These are phyloP conservation scores for Pseudoips prasinana DNA, from an alignment of 2,888 invertebrate species.

Conservation along the genomic window DNA sequence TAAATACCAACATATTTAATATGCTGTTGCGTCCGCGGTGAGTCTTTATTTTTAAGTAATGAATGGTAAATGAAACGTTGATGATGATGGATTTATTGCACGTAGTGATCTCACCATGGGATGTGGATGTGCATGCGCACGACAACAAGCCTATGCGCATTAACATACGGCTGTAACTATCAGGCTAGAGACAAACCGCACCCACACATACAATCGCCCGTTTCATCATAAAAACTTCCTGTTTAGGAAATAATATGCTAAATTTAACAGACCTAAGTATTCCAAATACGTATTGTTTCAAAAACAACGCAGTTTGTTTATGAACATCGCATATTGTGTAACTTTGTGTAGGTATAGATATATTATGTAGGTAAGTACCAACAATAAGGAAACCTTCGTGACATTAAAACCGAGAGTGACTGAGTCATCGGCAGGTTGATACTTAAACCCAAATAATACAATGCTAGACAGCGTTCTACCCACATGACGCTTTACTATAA, in stretches of 20 bases:
- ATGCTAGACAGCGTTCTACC: constrained; percentile 22
- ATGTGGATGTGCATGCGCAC: constrained; percentile 27
- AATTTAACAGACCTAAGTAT: no score
- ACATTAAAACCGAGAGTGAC: constrained; percentile 22
- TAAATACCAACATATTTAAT: constrained; percentile 12
- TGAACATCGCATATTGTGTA: constrained; percentile 26
- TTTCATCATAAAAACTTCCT: constrained; percentile 65
- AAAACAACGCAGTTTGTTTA: constrained; percentile 20
- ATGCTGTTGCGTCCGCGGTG: constrained; percentile 19
- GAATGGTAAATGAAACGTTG: constrained; percentile 36
- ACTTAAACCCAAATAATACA: constrained; percentile 15
- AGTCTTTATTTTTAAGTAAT: constrained; percentile 33
- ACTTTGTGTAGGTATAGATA: no score
- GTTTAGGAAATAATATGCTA: constrained; percentile 38
- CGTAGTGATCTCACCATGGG: constrained; percentile 55
- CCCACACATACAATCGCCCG: constrained; percentile 62
- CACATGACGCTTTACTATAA: constrained; percentile 27
- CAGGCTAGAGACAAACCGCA: constrained; percentile 45
- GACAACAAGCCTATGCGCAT: constrained; percentile 61
- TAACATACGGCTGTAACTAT: constrained; percentile 56
- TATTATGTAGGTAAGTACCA: constrained; percentile 18
- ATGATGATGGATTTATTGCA: constrained; percentile 45
- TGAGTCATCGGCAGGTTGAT: constrained; percentile 16
- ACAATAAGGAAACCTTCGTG: constrained; percentile 16
- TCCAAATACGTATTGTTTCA: no score